A percentile compares a stretch with the other conserved stretches of the same genome.
Conservation (phyloP, 2,113 vertebrate species). For the Nesoenas mayeri region DNA sequence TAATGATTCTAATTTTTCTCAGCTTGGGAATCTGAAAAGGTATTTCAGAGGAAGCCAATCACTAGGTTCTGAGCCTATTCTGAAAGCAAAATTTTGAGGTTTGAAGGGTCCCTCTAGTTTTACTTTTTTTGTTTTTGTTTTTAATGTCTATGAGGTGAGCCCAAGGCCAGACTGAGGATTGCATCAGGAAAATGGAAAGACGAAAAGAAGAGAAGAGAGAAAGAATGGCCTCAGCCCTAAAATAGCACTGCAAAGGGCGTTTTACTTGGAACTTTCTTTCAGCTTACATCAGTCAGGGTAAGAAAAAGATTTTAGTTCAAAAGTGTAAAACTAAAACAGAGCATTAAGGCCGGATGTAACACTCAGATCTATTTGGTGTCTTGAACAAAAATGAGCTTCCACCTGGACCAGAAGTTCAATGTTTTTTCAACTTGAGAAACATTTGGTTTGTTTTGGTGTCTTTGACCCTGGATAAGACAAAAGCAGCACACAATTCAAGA, state of each 20-base stretch:
- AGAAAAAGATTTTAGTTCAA: constrained; percentile 63
- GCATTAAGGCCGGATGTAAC: constrained; percentile 38
- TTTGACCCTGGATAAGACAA: constrained; percentile 51
- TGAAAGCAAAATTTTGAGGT: constrained; percentile 28
- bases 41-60: neutral
- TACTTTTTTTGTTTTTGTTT: neutral
- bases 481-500: neutral
- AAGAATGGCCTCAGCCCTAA: constrained; percentile 74
- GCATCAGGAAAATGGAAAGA: constrained; percentile 69
- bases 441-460: constrained; percentile 59
- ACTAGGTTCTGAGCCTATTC: constrained; percentile 1
- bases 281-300: constrained; percentile 68
- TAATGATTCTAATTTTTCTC: neutral
- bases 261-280: constrained; percentile 61
- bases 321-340: constrained; percentile 70
- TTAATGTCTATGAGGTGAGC: constrained; percentile 67
- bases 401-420: constrained; percentile 30
- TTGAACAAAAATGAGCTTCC: neutral
- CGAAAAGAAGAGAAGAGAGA: constrained; percentile 61
- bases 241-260: constrained; percentile 70
- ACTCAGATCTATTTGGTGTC: neutral
- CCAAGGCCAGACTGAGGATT: constrained; percentile 66
- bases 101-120: constrained; percentile 21
- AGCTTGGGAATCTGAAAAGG: neutral
- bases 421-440: constrained; percentile 60